Percentiles rank a stretch among this genome's conserved stretches.
phyloP scores from a whole-genome alignment of 1,140 invertebrate genomes.

The Brachionus paranguensis region DNA sequence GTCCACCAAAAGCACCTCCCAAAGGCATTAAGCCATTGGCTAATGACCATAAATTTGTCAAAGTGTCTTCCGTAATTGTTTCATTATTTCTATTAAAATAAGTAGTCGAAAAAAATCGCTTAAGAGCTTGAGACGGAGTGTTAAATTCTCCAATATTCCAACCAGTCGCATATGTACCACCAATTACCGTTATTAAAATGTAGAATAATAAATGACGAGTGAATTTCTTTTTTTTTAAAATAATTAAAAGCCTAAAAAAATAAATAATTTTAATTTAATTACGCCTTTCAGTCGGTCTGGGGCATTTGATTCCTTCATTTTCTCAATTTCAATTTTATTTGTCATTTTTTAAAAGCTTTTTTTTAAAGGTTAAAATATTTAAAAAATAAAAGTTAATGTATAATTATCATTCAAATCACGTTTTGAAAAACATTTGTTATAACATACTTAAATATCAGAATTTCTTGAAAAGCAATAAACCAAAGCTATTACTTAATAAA shows the following conservation, averaged over 20 bases:
- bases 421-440: neutral
- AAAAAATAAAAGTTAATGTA: neutral
- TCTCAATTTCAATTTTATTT: neutral
- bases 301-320: neutral
- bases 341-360: neutral
- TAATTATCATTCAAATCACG: neutral
- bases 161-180: constrained; percentile 30
- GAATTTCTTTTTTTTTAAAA: constrained; percentile 9
- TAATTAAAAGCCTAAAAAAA: neutral
- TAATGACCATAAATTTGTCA: constrained; percentile 26
- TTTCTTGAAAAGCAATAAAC: neutral
- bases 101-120: constrained; percentile 21
- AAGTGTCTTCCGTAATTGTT: constrained; percentile 4
- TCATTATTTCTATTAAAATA: constrained; percentile 20
- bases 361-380: neutral
- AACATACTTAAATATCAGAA: neutral
- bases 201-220: constrained; percentile 9
- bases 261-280: neutral
- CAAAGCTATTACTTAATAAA: neutral
- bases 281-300: constrained; percentile 8
- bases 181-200: constrained; percentile 20
- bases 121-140: constrained; percentile 32
- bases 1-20: constrained; percentile 36
- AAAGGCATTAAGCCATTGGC: constrained; percentile 27
- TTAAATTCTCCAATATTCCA: constrained; percentile 38